Conservation (phyloP, 2,797 vertebrate genomes). For the Tamandua tetradactyla region DNA sequence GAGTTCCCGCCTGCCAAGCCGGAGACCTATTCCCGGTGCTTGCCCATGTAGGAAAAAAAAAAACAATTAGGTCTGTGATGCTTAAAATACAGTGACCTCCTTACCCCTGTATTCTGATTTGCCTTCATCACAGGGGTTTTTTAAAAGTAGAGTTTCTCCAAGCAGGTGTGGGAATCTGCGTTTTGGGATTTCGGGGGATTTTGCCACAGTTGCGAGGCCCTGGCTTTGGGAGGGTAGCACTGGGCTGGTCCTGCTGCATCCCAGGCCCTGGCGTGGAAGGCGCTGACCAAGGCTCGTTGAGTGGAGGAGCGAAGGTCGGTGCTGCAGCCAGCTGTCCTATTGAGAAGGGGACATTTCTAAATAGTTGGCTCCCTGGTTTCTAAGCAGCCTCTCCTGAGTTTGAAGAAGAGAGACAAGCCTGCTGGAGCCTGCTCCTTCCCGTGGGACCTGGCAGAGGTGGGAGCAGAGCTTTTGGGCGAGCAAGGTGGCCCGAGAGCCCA, state of each 20-base stretch:
- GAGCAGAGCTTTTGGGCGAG: neutral
- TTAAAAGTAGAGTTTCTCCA: neutral
- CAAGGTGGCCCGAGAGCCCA: neutral
- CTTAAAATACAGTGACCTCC: too few species aligned
- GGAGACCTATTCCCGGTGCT: too few species aligned
- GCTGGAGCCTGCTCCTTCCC: neutral
- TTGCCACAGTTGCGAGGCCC: neutral
- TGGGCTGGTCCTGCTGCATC: too few species aligned
- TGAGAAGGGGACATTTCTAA: neutral
- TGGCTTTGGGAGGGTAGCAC: too few species aligned
- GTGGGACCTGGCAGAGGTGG: neutral
- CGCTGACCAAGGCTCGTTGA: neutral
- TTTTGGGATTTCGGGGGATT: neutral
- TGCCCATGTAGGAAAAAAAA: too few species aligned
- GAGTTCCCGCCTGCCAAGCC: too few species aligned
- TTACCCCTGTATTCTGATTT: too few species aligned
- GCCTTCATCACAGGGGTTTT: too few species aligned
- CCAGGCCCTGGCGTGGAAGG: too few species aligned
- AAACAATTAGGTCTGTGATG: too few species aligned
- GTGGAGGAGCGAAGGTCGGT: neutral
- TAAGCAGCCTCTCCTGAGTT: neutral
- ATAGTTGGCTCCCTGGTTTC: neutral
- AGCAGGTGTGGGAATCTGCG: neutral
- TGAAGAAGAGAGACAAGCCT: neutral
- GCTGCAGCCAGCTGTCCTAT: neutral